Evolutionary conservation across 2,113 vertebrate species (phyloP), one percentile per base, ranked within the genome.

Genomic region (Eulacestoma nigropectus): DNA sequence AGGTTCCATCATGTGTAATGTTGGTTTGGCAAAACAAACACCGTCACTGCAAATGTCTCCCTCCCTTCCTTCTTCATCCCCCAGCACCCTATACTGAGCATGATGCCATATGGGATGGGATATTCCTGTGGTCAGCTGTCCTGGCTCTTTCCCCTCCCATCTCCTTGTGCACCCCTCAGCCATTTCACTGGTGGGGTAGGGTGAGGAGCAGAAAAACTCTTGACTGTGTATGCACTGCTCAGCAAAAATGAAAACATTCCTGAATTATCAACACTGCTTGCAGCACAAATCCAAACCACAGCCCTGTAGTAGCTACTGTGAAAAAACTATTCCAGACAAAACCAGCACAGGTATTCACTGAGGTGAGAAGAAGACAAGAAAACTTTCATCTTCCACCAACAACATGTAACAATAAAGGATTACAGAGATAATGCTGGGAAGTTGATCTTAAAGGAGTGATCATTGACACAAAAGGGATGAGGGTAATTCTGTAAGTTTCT

Each of bases 1-100:
- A 7, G 11, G 30, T 21, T 70, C 49, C 21, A 22, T 56, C 30
- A 7, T 6, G 2, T 3, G 3, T 17, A 49, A 49, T 0, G 0
- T 18, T 18, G 35, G 15, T 35, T 64, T 56, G 35, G 35, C 11
- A 64, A 42, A 13, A 22, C 26, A 72, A 79, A 14, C 10, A 6
- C 9, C n/a, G 9, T 32, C 6, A 16, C n/a, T 79, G 19, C 30
- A n/a, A 55, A 21, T 7, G 11, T 37, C n/a, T 39, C 39, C 37
- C 5, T 30, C 5, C 15, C 15, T 56, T 79, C 10, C 18, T 30
- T 52, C 46, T 60, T 35, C 16, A 16, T 37, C 7, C 12, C 6
- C 20, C 13, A n/a, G 27, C 9, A 39, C n/a, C 11, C 3, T 11
- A 4, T 26, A 27, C 21, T 23, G 29, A 49, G 21, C 3, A 1